These are phyloP conservation scores for Pseudois nayaur DNA, from an alignment of 2,113 vertebrate species.

Conservation along the genomic window DNA sequence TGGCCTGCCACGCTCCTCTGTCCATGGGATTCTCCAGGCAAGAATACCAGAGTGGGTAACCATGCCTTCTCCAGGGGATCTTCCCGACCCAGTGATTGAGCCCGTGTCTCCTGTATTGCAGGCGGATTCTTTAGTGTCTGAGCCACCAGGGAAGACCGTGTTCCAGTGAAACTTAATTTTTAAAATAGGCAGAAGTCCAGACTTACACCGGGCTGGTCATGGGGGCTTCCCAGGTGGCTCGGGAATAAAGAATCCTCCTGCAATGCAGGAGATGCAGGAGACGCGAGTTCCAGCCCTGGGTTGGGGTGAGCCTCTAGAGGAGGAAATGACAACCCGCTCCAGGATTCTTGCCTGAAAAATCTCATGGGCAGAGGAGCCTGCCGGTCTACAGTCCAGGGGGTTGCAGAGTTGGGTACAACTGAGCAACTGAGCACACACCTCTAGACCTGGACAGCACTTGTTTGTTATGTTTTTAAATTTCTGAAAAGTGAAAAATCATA, in stretches of 20 bases:
- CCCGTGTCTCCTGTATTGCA: background rate
- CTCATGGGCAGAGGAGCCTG: background rate
- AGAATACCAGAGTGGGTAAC: background rate
- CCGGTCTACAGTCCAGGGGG: background rate
- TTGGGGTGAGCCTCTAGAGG: background rate
- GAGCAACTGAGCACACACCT: background rate
- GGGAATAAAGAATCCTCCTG: background rate
- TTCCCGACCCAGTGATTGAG: background rate
- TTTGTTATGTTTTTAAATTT: background rate
- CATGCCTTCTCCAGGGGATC: background rate
- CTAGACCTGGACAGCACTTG: background rate
- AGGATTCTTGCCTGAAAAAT: background rate
- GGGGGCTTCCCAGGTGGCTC: background rate
- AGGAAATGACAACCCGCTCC: background rate
- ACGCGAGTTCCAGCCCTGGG: background rate
- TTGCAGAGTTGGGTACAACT: background rate
- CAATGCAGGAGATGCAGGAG: background rate
- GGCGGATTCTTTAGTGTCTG: background rate
- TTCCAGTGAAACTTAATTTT: background rate
- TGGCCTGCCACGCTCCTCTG: background rate
- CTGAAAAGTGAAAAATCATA: background rate
- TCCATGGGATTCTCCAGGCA: background rate
- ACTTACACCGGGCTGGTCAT: accelerated
- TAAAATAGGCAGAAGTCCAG: background rate
- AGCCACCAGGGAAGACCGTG: background rate